phyloP scores from a whole-genome alignment of 2,888 invertebrate species.

The Yponomeuta cagnagella region DNA sequence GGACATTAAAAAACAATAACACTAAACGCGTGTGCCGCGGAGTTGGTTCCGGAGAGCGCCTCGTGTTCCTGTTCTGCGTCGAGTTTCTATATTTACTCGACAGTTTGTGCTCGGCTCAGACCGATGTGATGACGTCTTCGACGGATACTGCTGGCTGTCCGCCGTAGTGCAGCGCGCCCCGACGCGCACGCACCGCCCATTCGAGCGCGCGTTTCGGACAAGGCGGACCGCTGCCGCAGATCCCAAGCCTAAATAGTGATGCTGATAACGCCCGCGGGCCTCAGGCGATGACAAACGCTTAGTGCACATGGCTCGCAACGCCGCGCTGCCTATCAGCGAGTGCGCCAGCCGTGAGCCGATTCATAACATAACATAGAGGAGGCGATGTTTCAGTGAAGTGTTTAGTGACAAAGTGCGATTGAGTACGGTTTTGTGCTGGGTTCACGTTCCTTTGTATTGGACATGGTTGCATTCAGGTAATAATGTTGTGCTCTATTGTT shows the following conservation, averaged over 20 bases:
- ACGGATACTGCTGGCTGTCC: slow-evolving; percentile 26
- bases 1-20: slow-evolving; percentile 24
- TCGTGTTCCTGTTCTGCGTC: slow-evolving; percentile 62
- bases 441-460: slow-evolving; percentile 32
- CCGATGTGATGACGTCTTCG: slow-evolving; percentile 62
- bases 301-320: slow-evolving; percentile 6
- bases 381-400: slow-evolving; percentile 38
- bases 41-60: slow-evolving; percentile 45
- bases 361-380: slow-evolving; percentile 18
- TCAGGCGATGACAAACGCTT: not conserved
- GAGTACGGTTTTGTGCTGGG: slow-evolving; percentile 32
- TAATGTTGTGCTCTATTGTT: slow-evolving; percentile 15
- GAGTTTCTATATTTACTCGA: slow-evolving; percentile 69
- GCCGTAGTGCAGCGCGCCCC: slow-evolving; percentile 23
- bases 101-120: slow-evolving; percentile 58
- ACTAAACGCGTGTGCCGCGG: slow-evolving; percentile 17
- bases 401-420: slow-evolving; percentile 35
- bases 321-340: not conserved
- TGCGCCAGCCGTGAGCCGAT: not conserved
- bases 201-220: not conserved
- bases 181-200: slow-evolving; percentile 21
- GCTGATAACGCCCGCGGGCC: not conserved
- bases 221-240: not conserved
- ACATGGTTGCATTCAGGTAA: slow-evolving; percentile 52
- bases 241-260: not conserved